Evolutionary conservation across 2,797 vertebrate species (phyloP).

Genomic region (Holocentrus rufus): DNA sequence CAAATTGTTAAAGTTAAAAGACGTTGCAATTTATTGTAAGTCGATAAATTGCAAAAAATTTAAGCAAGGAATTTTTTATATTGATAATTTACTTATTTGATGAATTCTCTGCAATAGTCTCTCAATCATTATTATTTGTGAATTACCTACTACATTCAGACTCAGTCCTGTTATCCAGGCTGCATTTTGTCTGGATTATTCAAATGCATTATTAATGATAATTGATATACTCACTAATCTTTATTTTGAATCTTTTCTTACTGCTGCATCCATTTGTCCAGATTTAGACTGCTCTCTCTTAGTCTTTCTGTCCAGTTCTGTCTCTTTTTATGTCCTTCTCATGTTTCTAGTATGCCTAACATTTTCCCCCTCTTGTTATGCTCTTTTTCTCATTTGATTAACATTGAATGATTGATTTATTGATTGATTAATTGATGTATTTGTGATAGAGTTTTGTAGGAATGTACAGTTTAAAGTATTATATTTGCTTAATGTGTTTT

Average conservation of each 20-base stretch:
- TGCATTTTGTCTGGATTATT: constrained; percentile 44
- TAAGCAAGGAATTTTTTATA: constrained; percentile 49
- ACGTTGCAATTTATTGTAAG: constrained; percentile 83
- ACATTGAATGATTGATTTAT: constrained; percentile 27
- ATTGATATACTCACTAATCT: constrained; percentile 34
- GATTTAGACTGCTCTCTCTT: constrained; percentile 66
- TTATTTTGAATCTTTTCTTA: constrained; percentile 49
- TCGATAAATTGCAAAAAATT: constrained; percentile 81
- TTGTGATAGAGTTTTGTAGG: constrained; percentile 60
- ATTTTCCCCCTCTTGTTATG: constrained; percentile 63
- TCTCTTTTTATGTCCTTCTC: constrained; percentile 74
- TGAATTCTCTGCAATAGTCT: constrained; percentile 46
- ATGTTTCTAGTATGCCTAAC: constrained; percentile 74
- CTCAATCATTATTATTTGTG: constrained; percentile 27
- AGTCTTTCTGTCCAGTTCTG: constrained; percentile 66
- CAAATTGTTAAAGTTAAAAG: constrained; percentile 61
- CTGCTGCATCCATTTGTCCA: constrained; percentile 56
- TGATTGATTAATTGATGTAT: constrained; percentile 49
- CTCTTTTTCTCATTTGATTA: constrained; percentile 59
- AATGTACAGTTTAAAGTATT: constrained; percentile 64
- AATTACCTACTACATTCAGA: constrained; percentile 38
- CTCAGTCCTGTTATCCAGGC: constrained; percentile 28
- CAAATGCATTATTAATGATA: constrained; percentile 13
- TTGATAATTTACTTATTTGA: constrained; percentile 41
- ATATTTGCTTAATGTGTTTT: constrained; percentile 66